Evolutionary conservation across 1,140 invertebrate species (phyloP).

Genomic region (Caerostris extrusa): DNA sequence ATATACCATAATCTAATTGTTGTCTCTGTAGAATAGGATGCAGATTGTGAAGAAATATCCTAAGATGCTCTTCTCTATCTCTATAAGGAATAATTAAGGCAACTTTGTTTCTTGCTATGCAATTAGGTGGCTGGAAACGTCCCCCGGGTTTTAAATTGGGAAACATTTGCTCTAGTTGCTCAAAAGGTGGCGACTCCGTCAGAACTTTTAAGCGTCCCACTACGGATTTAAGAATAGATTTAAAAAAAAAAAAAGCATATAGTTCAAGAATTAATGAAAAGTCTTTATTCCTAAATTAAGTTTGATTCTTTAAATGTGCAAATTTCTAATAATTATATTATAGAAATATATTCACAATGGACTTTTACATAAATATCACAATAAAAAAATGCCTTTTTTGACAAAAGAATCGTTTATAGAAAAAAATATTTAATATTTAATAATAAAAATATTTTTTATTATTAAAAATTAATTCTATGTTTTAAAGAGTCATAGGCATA

Average conservation of each 20-base stretch:
- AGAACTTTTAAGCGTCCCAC: conserved; percentile 79
- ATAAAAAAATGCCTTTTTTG: too few relatives aligned
- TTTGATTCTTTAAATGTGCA: too few relatives aligned
- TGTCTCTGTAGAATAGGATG: conserved; percentile 84
- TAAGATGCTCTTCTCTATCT: conserved; percentile 83
- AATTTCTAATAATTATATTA: too few relatives aligned
- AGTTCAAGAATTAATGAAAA: neutral
- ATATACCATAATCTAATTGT: conserved; percentile 84
- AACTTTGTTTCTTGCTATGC: conserved; percentile 79
- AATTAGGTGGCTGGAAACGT: conserved; percentile 79
- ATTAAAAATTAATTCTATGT: too few relatives aligned
- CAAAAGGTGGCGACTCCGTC: conserved; percentile 76
- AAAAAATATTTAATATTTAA: too few relatives aligned
- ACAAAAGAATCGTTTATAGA: too few relatives aligned
- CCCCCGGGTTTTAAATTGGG: conserved; percentile 79
- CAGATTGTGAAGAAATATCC: conserved; percentile 82
- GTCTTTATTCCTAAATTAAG: neutral
- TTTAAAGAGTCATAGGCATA: too few relatives aligned
- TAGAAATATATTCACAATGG: too few relatives aligned
- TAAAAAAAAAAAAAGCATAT: neutral
- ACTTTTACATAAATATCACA: too few relatives aligned
- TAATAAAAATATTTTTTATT: too few relatives aligned
- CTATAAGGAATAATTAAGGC: conserved; percentile 84
- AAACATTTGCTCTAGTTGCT: conserved; percentile 77
- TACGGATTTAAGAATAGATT: conserved; percentile 65